phyloP scores from a whole-genome alignment of 92 coral and sea anemone genomes.

The Phymanthus crucifer region DNA sequence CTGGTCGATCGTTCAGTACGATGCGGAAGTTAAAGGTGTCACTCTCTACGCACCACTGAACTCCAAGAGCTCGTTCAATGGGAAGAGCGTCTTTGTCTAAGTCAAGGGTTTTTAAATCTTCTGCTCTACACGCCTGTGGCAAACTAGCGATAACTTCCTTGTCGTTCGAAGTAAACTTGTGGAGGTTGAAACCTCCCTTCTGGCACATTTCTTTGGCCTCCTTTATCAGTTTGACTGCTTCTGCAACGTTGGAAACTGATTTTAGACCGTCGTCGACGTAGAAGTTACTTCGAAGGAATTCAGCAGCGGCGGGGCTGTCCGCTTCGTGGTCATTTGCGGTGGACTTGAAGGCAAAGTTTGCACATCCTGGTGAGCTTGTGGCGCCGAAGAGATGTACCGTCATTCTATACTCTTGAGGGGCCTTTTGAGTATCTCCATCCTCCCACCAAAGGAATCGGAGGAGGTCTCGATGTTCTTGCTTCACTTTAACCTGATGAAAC shows the following conservation, averaged over 20 bases:
- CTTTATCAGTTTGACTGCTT: not conserved
- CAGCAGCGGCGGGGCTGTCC: not conserved
- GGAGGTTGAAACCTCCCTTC: slow-evolving; percentile 31
- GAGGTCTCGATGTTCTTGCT: not conserved
- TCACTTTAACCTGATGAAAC: slow-evolving; percentile 1
- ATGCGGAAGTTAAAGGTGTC: slow-evolving; percentile 12
- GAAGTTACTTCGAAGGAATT: not conserved
- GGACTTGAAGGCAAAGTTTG: not conserved
- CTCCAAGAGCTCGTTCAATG: slow-evolving; percentile 28
- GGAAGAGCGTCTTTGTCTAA: slow-evolving; percentile 13
- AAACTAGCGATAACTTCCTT: slow-evolving; percentile 10
- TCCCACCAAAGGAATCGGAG: slow-evolving; percentile 20
- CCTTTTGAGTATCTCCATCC: not conserved
- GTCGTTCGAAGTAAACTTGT: slow-evolving; percentile 23
- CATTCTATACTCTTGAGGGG: slow-evolving; percentile 9
- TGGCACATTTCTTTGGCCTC: slow-evolving; percentile 11
- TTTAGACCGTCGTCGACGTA: not conserved
- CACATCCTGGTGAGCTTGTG: not conserved
- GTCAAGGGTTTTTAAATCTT: slow-evolving; percentile 13
- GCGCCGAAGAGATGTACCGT: not conserved
- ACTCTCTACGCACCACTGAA: slow-evolving; percentile 20
- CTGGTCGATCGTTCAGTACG: slow-evolving; percentile 16
- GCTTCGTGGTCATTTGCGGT: not conserved
- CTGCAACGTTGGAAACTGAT: not conserved
- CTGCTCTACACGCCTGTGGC: slow-evolving; percentile 7